These are phyloP conservation scores for Dysmachus trigonus DNA, from an alignment of 2,888 invertebrate species.

Conservation along the genomic window DNA sequence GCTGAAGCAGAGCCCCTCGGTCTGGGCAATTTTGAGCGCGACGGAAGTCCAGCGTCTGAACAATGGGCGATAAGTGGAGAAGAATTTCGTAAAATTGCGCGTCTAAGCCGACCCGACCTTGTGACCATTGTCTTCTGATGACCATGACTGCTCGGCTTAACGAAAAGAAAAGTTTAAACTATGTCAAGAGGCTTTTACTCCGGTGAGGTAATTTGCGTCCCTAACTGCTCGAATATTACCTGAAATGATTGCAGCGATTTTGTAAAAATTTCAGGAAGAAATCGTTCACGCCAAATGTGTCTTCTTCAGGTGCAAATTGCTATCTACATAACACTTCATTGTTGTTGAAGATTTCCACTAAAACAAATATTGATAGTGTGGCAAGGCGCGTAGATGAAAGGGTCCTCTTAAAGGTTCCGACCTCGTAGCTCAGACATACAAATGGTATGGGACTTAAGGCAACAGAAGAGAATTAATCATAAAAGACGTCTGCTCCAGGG, in stretches of 20 bases:
- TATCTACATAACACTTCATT: not conserved
- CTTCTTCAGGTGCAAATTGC: not conserved
- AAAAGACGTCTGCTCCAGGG: not conserved
- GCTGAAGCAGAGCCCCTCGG: not conserved
- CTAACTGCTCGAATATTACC: not conserved
- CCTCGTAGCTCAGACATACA: not conserved
- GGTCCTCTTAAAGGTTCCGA: not conserved
- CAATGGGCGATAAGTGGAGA: conserved; percentile 9
- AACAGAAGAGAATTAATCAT: not conserved
- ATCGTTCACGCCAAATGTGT: not conserved
- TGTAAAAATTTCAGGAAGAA: not conserved
- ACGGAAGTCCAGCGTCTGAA: conserved; percentile 1
- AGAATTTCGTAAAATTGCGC: conserved; percentile 6
- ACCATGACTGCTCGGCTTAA: conserved; percentile 13
- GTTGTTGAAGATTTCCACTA: not conserved
- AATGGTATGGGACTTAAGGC: not conserved
- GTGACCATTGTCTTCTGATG: conserved; percentile 20
- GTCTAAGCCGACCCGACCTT: not conserved
- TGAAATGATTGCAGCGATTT: not conserved
- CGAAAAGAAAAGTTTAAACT: conserved; percentile 23
- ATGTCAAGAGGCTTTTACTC: conserved; percentile 1
- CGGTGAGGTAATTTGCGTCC: not conserved
- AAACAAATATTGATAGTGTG: not conserved
- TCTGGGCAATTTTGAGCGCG: not conserved
- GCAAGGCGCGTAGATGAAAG: not conserved